Evolutionary conservation across 2,888 invertebrate genomes (phyloP).

Genomic region (Lydus trimaculatus): DNA sequence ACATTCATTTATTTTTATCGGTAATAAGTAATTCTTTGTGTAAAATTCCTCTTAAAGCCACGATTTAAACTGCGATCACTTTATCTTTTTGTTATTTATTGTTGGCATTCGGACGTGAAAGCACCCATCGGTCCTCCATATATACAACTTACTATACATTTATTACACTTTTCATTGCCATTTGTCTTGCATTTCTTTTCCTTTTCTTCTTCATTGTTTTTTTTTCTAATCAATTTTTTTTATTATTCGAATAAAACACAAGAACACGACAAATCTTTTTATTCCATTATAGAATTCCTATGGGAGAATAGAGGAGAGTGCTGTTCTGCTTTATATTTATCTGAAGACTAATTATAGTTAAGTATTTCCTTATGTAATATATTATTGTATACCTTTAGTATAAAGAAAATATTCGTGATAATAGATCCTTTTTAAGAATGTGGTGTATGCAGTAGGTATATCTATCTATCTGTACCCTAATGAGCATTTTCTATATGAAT

Average conservation of each 20-base stretch:
- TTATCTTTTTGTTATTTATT: conserved; percentile 24
- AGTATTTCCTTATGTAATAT: too few relatives aligned
- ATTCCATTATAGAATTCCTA: conserved; percentile 19
- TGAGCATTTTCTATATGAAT: too few relatives aligned
- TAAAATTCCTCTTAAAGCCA: background rate
- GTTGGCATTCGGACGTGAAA: conserved; percentile 23
- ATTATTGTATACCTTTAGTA: too few relatives aligned
- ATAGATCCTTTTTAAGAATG: too few relatives aligned
- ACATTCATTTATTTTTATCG: background rate
- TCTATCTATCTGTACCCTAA: too few relatives aligned
- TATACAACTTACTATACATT: background rate
- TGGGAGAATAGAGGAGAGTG: background rate
- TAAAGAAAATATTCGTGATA: too few relatives aligned
- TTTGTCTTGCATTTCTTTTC: conserved; percentile 19
- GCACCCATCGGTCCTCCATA: conserved; percentile 10
- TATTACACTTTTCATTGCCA: conserved; percentile 24
- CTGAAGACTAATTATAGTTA: too few relatives aligned
- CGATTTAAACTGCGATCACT: conserved; percentile 14
- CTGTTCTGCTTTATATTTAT: too few relatives aligned
- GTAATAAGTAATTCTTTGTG: background rate
- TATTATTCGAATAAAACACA: background rate
- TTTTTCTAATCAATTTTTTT: background rate
- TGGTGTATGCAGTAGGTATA: background rate
- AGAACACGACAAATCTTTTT: conserved; percentile 20
- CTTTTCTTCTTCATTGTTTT: too few relatives aligned